Evolutionary conservation across 2,113 vertebrate genomes (phyloP), one percentile per base, ranked within the genome.

Genomic region (Candoia aspera): DNA sequence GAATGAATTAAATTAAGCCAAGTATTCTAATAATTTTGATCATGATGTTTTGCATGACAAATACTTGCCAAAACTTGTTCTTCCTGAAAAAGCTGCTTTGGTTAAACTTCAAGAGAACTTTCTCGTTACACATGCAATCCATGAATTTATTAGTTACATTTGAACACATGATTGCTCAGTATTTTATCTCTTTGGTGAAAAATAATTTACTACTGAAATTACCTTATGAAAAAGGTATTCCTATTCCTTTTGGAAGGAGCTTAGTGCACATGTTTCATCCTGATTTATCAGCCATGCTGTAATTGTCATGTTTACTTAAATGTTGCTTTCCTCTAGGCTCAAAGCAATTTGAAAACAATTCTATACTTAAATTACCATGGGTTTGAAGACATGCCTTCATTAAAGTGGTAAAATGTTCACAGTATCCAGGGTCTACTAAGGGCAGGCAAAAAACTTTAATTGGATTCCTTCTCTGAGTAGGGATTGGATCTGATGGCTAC

Each of bases 51-150:
- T 94, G 90, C 94, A 93, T 95, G 94, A 95, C 95, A 96, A 88
- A 91, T 94, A 88, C 37, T 94, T 93, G 93, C 94, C 91, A 96
- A 93, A 94, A 92, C 49, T 83, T 90, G 46, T 55, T 92, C 49
- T 92, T 95, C 92, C 91, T 94, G 55, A 62, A 93, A 96, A 94
- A 96, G 85, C 93, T 98, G 90, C 93, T 98, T 96, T 93, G 87
- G 93, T 94, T 95, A 95, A 97, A 93, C 93, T 62, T 94, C 73
- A 92, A 92, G 83, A 94, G 5, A 92, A 64, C 93, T 96, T 95
- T 88, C 92, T 91, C 96, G 86, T 96, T 95, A 95, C 95, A 58
- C 87, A 90, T 91, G 57, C 92, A 94, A 26, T 0, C 3, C 64
- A 89, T 26, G 83, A 79, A 94, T 1, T 62, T 24, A 0, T 46